Evolutionary conservation across 1,140 invertebrate genomes (phyloP), one percentile per base, ranked within the genome.

Genomic region (Drosophila repletoides): DNA sequence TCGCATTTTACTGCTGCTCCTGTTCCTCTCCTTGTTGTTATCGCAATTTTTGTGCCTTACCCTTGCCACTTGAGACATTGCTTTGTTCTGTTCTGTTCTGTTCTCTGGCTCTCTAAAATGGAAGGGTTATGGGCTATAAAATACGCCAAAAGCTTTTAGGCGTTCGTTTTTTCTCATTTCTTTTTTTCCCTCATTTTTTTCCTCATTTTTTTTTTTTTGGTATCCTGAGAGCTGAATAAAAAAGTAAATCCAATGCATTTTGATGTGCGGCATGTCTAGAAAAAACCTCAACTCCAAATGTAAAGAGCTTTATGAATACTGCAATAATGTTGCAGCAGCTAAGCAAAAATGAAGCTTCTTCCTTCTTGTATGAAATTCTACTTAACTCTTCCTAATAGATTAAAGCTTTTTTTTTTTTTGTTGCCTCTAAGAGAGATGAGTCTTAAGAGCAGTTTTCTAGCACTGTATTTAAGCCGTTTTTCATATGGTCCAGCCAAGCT

Each of bases 1-100:
- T 43, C 34, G 55, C 45, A 63, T 61, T 63, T 65, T 65, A 29
- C 31, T 58, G 29, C 19, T 45, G 10, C 12, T 26, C 1, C n/a
- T 45, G 45, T n/a, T 48, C 2, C 17, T 49, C 40, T 43, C 40
- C 10, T 58, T 59, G 66, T 66, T 69, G 66, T 69, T 71, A 67
- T 68, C 65, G 65, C 65, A 68, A 68, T 68, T 68, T 67, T 58
- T 60, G 56, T 74, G 69, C 79, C 79, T 71, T 84, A 83, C 79
- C 79, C 79, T 84, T 84, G 79, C 80, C 80, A 86, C 80, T 86
- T 86, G 80, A 86, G 80, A 86, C 80, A 86, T 80, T 86, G 81
- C 80, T 87, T 86, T 86, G 80, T 86, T 86, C 75, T 79, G 68
- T 6, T 40, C 36, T 15, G 14, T 7, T 15, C 28, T 36, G 53